Evolutionary conservation across 1,140 invertebrate species (phyloP).

Genomic region (Euglossa dilemma): DNA sequence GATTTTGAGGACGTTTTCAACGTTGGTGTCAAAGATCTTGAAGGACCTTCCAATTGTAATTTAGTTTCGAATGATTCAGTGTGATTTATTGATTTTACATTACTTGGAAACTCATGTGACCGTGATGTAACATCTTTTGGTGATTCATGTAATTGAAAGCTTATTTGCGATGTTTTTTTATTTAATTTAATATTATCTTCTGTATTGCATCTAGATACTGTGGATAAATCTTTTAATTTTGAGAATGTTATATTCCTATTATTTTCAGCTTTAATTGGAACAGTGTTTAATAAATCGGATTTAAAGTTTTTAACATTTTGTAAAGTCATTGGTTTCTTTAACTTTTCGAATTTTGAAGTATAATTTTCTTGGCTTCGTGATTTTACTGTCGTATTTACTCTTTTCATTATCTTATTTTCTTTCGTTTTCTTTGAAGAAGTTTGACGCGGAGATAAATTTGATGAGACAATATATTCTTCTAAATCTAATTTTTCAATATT

Average conservation of each 20-base stretch:
- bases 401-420: not conserved
- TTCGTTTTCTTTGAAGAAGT: not conserved
- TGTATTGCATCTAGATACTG: not conserved
- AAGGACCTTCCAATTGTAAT: not conserved
- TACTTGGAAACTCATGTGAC: not conserved
- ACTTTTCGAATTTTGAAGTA: not conserved
- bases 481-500: not conserved
- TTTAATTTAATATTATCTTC: constrained; percentile 19
- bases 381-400: not conserved
- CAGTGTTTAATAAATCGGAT: not conserved
- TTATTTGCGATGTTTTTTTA: constrained; percentile 42
- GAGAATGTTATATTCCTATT: not conserved
- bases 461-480: not conserved
- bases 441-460: not conserved
- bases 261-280: not conserved
- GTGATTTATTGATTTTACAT: not conserved
- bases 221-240: constrained; percentile 19
- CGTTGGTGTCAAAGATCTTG: not conserved
- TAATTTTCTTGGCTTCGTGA: constrained; percentile 23
- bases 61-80: constrained; percentile 6
- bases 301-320: constrained; percentile 6
- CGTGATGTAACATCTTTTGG: not conserved
- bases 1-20: constrained; percentile 61
- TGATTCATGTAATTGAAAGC: constrained; percentile 10
- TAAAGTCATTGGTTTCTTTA: not conserved